Conservation (phyloP, 2,113 vertebrate species). For the Tetrao urogallus region DNA sequence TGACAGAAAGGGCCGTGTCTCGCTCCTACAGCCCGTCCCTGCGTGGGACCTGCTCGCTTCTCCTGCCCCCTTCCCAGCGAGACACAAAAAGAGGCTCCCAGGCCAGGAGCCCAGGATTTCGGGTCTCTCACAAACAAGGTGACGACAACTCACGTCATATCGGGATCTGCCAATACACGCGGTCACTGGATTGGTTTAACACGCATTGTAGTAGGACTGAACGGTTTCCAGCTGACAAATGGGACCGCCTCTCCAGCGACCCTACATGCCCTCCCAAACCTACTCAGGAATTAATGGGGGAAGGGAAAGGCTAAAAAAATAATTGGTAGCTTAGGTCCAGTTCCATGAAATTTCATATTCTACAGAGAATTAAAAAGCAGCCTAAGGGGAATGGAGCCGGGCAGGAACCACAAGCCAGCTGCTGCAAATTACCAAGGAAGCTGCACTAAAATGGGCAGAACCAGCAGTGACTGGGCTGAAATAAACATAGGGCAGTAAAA, state of each 20-base stretch:
- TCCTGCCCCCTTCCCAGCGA: slow-evolving; percentile 14
- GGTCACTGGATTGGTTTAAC: slow-evolving; percentile 73
- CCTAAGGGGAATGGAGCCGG: slow-evolving; percentile 52
- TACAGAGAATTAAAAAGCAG: slow-evolving; percentile 71
- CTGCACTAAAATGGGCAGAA: slow-evolving; percentile 76
- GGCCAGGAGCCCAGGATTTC: slow-evolving; percentile 31
- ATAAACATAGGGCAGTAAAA: slow-evolving; percentile 68
- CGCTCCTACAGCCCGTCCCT: slow-evolving; percentile 1
- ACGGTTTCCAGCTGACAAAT: slow-evolving; percentile 49
- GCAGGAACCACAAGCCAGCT: slow-evolving; percentile 71
- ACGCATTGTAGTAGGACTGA: slow-evolving; percentile 52
- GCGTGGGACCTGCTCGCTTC: not conserved
- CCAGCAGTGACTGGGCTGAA: slow-evolving; percentile 67
- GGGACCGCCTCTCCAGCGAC: not conserved
- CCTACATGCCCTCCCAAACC: slow-evolving; percentile 50
- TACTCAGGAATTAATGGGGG: slow-evolving; percentile 43
- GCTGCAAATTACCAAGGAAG: slow-evolving; percentile 69
- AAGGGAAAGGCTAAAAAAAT: slow-evolving; percentile 72
- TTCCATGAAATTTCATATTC: slow-evolving; percentile 69
- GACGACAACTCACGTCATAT: slow-evolving; percentile 50
- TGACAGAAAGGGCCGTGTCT: slow-evolving; percentile 26
- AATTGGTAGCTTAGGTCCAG: slow-evolving; percentile 66
- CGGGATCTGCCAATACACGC: slow-evolving; percentile 69
- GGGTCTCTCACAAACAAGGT: slow-evolving; percentile 70
- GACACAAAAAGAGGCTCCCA: slow-evolving; percentile 44